A percentile compares a stretch with the other conserved stretches of the same genome.
phyloP scores from a whole-genome alignment of 37 sponge, comb jelly and placozoan species.

The Beroe ovata region DNA sequence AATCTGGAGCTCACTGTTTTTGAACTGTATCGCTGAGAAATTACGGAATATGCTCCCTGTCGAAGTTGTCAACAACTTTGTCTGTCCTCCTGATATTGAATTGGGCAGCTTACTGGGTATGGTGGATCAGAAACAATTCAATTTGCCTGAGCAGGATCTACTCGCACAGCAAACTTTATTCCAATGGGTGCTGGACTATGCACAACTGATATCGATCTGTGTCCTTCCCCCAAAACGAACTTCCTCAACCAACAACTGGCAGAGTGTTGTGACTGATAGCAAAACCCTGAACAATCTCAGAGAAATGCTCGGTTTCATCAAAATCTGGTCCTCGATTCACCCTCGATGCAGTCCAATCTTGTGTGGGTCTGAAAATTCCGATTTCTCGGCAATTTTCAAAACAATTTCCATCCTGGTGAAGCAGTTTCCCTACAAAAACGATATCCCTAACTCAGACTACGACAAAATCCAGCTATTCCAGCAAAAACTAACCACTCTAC shows the following conservation, averaged over 20 bases:
- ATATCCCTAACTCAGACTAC: constrained; percentile 31
- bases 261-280: constrained; percentile 56
- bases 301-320: constrained; percentile 49
- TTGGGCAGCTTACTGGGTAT: neutral
- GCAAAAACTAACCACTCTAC: constrained; percentile 38
- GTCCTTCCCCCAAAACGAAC: constrained; percentile 13
- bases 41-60: neutral
- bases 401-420: constrained; percentile 9
- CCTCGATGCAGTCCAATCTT: constrained; percentile 32
- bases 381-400: constrained; percentile 22
- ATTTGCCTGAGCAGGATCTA: constrained; percentile 1
- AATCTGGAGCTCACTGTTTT: constrained; percentile 37
- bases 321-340: constrained; percentile 24
- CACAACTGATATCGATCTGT: constrained; percentile 53
- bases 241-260: constrained; percentile 7
- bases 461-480: constrained; percentile 55
- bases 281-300: constrained; percentile 42
- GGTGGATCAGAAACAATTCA: constrained; percentile 35
- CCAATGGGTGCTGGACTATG: constrained; percentile 66
- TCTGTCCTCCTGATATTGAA: constrained; percentile 6
- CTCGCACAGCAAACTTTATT: constrained; percentile 31
- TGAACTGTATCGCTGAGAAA: constrained; percentile 61
- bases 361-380: constrained; percentile 14
- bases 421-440: constrained; percentile 51
- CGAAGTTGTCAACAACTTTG: constrained; percentile 10